Evolutionary conservation across 2,888 invertebrate species (phyloP).

Genomic region (Brachylomia viminalis): DNA sequence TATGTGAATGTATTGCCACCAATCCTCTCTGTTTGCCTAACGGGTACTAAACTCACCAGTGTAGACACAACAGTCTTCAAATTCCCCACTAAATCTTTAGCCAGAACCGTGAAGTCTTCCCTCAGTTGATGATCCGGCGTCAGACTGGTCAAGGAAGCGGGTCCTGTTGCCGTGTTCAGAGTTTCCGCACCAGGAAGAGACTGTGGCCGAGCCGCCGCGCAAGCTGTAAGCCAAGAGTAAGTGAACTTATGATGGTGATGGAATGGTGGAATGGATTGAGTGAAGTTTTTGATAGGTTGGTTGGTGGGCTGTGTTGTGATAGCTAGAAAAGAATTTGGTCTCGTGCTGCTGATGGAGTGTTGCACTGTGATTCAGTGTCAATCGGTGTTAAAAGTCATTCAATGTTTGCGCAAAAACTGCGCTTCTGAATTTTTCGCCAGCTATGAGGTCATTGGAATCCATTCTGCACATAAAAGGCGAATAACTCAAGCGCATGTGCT

Average conservation of each 20-base stretch:
- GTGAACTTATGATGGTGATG: constrained; percentile 40
- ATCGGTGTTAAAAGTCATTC: neutral
- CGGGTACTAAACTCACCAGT: constrained; percentile 73
- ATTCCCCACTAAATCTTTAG: constrained; percentile 92
- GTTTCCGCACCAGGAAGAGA: constrained; percentile 90
- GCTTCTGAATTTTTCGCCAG: neutral
- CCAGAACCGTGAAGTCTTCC: constrained; percentile 92
- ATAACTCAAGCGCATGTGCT: no score
- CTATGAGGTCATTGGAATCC: neutral
- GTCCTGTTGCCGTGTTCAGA: constrained; percentile 78
- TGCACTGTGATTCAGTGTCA: constrained; percentile 14
- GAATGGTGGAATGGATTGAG: constrained; percentile 21
- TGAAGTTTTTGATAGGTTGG: neutral
- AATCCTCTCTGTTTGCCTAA: neutral
- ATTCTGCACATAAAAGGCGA: neutral
- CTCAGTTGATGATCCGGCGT: constrained; percentile 89
- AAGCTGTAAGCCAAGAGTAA: constrained; percentile 74
- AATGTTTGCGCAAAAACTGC: neutral
- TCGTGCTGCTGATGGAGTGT: constrained; percentile 19
- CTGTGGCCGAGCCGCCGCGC: constrained; percentile 90
- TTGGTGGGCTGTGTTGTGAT: constrained; percentile 30
- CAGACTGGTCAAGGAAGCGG: constrained; percentile 83
- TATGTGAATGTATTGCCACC: no score
- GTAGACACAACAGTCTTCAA: constrained; percentile 91
- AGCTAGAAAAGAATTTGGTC: neutral